phyloP scores from a whole-genome alignment of 2,797 vertebrate species.

The Cheirogaleus major region DNA sequence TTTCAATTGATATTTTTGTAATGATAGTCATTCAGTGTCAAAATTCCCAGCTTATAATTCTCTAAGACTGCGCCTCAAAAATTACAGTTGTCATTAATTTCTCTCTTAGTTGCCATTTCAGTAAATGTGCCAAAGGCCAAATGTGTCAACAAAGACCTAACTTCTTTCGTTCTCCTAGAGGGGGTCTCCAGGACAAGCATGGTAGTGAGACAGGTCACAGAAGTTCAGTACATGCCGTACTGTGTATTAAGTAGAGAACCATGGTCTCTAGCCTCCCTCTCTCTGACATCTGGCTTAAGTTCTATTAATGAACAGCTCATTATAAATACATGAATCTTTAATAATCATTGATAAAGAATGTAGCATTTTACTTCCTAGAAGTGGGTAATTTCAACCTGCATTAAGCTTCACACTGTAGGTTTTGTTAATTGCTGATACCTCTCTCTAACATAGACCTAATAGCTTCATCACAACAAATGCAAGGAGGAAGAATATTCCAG shows the following conservation, averaged over 20 bases:
- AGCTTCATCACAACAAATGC: neutral
- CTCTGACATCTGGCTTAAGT: conserved; percentile 24
- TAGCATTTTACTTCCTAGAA: neutral
- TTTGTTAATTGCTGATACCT: neutral
- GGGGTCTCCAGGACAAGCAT: neutral
- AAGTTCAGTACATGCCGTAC: neutral
- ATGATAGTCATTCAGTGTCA: conserved; percentile 78
- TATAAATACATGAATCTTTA: neutral
- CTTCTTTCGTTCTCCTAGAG: neutral
- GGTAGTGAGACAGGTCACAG: neutral
- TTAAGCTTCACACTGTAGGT: neutral
- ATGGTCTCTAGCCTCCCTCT: neutral
- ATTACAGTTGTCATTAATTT: conserved; percentile 81
- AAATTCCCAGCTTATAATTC: conserved; percentile 75
- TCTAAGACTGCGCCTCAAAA: conserved; percentile 74
- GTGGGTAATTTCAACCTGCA: neutral
- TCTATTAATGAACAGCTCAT: neutral
- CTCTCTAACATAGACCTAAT: neutral
- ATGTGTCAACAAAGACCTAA: neutral
- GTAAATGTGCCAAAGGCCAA: conserved; percentile 49
- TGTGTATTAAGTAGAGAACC: neutral
- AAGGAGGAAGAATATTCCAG: neutral
- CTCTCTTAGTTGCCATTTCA: conserved; percentile 70
- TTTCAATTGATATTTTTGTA: conserved; percentile 21
- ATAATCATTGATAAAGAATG: neutral